Evolutionary conservation across 2,797 vertebrate genomes (phyloP).

Genomic region (Podarcis lilfordi): DNA sequence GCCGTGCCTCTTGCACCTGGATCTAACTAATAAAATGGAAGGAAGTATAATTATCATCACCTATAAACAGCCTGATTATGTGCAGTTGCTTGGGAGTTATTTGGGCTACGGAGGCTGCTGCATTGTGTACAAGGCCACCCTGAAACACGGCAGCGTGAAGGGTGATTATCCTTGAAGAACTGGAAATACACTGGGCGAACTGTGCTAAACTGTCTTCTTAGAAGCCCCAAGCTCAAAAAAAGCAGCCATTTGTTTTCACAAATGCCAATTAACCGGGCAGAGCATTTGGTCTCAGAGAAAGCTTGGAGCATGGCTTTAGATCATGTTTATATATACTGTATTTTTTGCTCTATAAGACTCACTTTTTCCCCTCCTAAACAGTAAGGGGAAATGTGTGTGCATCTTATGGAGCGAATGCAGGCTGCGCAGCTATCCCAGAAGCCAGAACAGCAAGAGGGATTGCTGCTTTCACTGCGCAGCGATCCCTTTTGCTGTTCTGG

Average conservation of each 20-base stretch:
- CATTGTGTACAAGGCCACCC: slow-evolving; percentile 6
- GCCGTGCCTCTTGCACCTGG: slow-evolving; percentile 18
- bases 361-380: too few relatives aligned
- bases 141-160: neutral
- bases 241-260: neutral
- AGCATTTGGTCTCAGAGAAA: neutral
- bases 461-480: too few relatives aligned
- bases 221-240: neutral
- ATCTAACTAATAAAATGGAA: slow-evolving; percentile 10
- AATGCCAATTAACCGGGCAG: neutral
- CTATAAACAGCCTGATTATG: slow-evolving; percentile 19
- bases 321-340: neutral
- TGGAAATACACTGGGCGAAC: neutral
- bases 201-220: neutral
- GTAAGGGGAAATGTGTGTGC: too few relatives aligned
- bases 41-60: slow-evolving; percentile 18
- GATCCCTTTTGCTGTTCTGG: too few relatives aligned
- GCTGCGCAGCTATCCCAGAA: too few relatives aligned
- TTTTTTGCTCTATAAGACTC: too few relatives aligned
- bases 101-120: neutral
- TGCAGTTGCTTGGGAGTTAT: slow-evolving; percentile 21
- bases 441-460: too few relatives aligned
- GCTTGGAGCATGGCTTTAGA: neutral
- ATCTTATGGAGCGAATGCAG: too few relatives aligned
- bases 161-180: neutral